These are phyloP conservation scores for Noctua fimbriata DNA, from an alignment of 2,888 invertebrate species.

Conservation along the genomic window DNA sequence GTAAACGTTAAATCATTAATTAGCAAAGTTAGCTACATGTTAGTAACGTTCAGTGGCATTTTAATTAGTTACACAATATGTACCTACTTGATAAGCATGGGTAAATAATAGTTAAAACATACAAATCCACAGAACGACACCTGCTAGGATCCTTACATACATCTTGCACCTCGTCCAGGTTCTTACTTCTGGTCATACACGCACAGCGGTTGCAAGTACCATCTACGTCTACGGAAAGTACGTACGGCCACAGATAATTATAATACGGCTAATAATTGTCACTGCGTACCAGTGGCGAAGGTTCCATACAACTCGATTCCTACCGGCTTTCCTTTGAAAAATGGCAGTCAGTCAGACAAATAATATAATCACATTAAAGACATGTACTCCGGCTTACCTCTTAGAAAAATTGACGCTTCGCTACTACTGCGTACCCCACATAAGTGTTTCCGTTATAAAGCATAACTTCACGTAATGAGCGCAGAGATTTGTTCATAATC, in stretches of 20 bases:
- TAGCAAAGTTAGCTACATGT: constrained; percentile 17
- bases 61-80: constrained; percentile 22
- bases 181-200: too few relatives aligned
- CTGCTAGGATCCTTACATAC: too few relatives aligned
- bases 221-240: not conserved
- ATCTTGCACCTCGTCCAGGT: too few relatives aligned
- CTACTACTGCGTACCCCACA: not conserved
- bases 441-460: constrained; percentile 21
- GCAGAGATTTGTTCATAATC: constrained; percentile 39
- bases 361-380: too few relatives aligned
- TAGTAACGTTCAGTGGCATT: constrained; percentile 1
- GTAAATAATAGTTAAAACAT: not conserved
- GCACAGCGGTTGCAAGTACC: too few relatives aligned
- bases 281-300: not conserved
- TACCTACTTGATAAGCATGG: constrained; percentile 9
- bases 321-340: too few relatives aligned
- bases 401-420: too few relatives aligned
- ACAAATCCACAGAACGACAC: too few relatives aligned
- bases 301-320: too few relatives aligned
- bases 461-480: constrained; percentile 19
- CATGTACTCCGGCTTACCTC: too few relatives aligned
- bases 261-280: not conserved
- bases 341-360: too few relatives aligned
- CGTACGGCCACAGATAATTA: too few relatives aligned
- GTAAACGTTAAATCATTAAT: constrained; percentile 25